These are phyloP conservation scores for Germaria angustata DNA, from an alignment of 2,888 invertebrate genomes.

Conservation along the genomic window DNA sequence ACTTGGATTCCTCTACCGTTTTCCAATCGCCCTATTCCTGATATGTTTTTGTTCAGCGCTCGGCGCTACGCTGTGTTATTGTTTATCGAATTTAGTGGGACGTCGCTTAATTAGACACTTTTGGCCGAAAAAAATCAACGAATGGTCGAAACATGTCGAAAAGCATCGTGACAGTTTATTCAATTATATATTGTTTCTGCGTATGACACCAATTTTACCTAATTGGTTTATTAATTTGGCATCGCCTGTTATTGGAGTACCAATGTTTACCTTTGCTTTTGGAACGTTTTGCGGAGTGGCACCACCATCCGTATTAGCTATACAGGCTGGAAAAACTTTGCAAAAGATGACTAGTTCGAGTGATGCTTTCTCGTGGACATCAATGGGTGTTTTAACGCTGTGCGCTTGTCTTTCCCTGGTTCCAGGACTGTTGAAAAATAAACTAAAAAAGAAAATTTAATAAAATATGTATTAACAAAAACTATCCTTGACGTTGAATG, in stretches of 20 bases:
- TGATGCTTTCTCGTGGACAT: constrained; percentile 93
- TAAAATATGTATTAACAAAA: background rate
- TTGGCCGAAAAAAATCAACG: constrained; percentile 91
- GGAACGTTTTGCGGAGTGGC: constrained; percentile 98
- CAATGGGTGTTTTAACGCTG: constrained; percentile 87
- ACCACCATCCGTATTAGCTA: constrained; percentile 97
- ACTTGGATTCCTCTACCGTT: constrained; percentile 97
- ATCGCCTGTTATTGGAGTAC: constrained; percentile 98
- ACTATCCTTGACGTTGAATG: too few relatives aligned
- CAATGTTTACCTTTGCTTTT: constrained; percentile 92
- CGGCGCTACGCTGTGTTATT: constrained; percentile 97
- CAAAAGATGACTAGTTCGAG: constrained; percentile 94
- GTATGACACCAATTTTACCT: constrained; percentile 98
- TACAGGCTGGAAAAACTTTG: constrained; percentile 98
- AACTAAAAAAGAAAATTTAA: constrained; percentile 86
- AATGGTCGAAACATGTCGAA: constrained; percentile 92
- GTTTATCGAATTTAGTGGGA: constrained; percentile 94
- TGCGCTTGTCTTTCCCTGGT: constrained; percentile 92
- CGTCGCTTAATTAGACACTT: constrained; percentile 90
- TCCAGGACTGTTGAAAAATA: constrained; percentile 92
- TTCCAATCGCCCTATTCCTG: constrained; percentile 91
- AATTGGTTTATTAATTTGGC: constrained; percentile 96
- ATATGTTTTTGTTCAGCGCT: constrained; percentile 97
- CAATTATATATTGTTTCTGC: constrained; percentile 97
- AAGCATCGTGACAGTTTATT: constrained; percentile 94